Conservation (phyloP, 1,140 invertebrate species). For the Drosophila kanapiae region DNA sequence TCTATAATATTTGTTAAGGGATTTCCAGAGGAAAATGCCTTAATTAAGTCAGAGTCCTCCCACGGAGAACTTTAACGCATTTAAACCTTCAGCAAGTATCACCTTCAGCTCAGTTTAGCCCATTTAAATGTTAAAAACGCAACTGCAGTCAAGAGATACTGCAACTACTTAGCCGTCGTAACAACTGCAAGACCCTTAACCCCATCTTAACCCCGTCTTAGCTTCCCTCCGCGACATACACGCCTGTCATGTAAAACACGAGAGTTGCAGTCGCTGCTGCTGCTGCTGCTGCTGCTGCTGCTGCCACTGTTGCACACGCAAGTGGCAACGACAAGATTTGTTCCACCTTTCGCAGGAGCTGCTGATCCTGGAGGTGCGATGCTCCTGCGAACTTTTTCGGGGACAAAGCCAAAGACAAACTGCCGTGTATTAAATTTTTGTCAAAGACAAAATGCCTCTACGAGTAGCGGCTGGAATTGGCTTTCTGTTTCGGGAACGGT, state of each 20-base stretch:
- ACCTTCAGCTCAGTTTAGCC: not conserved
- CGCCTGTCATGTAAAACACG: slow-evolving; percentile 76
- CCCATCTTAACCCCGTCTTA: slow-evolving; percentile 32
- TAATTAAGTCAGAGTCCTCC: not conserved
- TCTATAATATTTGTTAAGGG: no score
- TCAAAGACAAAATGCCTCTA: slow-evolving; percentile 75
- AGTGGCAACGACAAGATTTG: slow-evolving; percentile 80
- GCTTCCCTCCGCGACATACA: slow-evolving; percentile 47
- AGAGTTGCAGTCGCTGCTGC: slow-evolving; percentile 50
- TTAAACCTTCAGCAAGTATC: not conserved
- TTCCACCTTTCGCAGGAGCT: slow-evolving; percentile 29
- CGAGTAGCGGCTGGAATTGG: slow-evolving; percentile 57
- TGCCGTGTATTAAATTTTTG: slow-evolving; percentile 81
- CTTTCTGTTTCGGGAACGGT: slow-evolving; percentile 58
- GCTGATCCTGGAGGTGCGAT: slow-evolving; percentile 11
- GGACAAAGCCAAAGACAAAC: slow-evolving; percentile 75
- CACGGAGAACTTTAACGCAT: no score
- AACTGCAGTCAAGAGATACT: slow-evolving; percentile 8
- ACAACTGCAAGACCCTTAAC: slow-evolving; percentile 52
- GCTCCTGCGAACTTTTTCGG: slow-evolving; percentile 26
- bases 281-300: slow-evolving; percentile 12
- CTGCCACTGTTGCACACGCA: slow-evolving; percentile 40
- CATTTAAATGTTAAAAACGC: slow-evolving; percentile 1
- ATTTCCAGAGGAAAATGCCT: no score
- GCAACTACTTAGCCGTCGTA: slow-evolving; percentile 22